phyloP scores from a whole-genome alignment of 2,797 vertebrate genomes.

The Takifugu ocellatus region DNA sequence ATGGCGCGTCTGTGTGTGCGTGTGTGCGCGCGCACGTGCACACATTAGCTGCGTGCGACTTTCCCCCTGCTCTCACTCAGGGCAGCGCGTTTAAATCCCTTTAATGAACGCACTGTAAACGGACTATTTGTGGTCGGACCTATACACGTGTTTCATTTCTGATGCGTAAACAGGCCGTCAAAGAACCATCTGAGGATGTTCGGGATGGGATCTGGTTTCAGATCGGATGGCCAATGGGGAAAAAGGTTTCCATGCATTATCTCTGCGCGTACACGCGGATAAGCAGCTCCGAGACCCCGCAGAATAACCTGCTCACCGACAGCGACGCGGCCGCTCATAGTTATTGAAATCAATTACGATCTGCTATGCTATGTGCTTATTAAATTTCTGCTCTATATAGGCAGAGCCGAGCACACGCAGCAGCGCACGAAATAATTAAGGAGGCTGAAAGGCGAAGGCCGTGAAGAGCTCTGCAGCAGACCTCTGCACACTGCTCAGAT shows the following conservation, averaged over 20 bases:
- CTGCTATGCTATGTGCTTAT: constrained; percentile 68
- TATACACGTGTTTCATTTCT: too few relatives aligned
- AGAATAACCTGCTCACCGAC: background rate
- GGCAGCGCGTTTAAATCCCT: background rate
- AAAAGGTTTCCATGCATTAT: background rate
- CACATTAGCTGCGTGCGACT: constrained; percentile 19
- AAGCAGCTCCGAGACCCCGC: constrained; percentile 10
- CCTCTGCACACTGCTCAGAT: constrained; percentile 72
- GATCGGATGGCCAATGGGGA: background rate
- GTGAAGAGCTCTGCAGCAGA: constrained; percentile 81
- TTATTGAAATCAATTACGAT: constrained; percentile 91
- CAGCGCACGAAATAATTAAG: constrained; percentile 88
- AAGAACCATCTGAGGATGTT: background rate
- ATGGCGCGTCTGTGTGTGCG: constrained; percentile 36
- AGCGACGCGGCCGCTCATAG: constrained; percentile 5
- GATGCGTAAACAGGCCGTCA: background rate
- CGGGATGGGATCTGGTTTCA: constrained; percentile 6
- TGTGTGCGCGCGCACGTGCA: constrained; percentile 9
- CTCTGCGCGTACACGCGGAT: background rate
- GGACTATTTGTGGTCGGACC: background rate
- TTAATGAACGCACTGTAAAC: background rate
- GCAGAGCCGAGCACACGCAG: constrained; percentile 83
- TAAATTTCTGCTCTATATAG: constrained; percentile 72
- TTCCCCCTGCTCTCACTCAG: constrained; percentile 12
- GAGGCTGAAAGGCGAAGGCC: constrained; percentile 78